Conservation (phyloP, 2,888 invertebrate species). For the Isoperla grammatica region DNA sequence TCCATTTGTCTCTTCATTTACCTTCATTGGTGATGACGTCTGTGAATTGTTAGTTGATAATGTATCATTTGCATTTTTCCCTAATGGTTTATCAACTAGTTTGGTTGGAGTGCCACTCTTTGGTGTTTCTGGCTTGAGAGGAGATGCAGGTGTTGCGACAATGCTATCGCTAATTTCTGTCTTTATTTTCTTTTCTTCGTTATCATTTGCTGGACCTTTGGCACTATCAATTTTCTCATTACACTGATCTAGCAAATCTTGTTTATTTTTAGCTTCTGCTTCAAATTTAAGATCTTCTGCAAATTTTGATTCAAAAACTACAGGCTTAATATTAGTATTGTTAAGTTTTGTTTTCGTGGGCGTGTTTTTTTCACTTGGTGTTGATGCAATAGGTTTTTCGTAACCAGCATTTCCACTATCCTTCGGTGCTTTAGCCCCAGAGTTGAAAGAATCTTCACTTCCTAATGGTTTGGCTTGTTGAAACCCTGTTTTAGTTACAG, state of each 20-base stretch:
- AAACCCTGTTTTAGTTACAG: not conserved
- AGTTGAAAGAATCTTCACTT: not conserved
- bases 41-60: too few species aligned
- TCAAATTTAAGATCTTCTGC: constrained; percentile 10
- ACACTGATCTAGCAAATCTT: not conserved
- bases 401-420: not conserved
- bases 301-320: constrained; percentile 12
- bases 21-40: too few species aligned
- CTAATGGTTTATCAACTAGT: too few species aligned
- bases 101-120: too few species aligned
- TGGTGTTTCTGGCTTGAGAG: too few species aligned
- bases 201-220: too few species aligned
- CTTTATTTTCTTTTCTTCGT: too few species aligned
- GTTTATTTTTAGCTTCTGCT: not conserved
- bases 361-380: constrained; percentile 11
- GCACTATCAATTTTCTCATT: too few species aligned
- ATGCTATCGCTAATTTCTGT: too few species aligned
- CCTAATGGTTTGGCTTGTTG: not conserved
- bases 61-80: too few species aligned
- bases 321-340: not conserved
- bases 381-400: not conserved
- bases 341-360: constrained; percentile 3
- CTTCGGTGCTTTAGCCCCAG: not conserved
- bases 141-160: too few species aligned
- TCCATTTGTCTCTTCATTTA: too few species aligned